A percentile compares a stretch with the other conserved stretches of the same genome.
These are phyloP conservation scores for Botia almorhae DNA, from an alignment of 2,797 vertebrate species.

Conservation along the genomic window DNA sequence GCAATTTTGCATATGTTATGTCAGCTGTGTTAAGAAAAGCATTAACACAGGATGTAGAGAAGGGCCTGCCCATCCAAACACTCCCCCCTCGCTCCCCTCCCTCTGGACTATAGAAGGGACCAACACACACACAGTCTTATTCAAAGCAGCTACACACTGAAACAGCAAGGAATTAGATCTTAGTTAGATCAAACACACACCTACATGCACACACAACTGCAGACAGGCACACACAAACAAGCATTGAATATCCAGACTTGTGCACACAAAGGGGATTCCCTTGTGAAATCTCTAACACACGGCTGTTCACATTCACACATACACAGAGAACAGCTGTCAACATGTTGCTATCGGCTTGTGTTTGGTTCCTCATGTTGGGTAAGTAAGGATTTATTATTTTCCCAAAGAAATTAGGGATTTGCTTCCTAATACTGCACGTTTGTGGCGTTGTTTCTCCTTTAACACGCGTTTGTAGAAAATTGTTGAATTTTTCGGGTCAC, in stretches of 20 bases:
- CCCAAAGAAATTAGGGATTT: neutral
- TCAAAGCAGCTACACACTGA: constrained; percentile 23
- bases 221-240: constrained; percentile 27
- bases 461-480: neutral
- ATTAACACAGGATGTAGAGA: neutral
- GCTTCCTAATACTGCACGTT: neutral
- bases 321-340: constrained; percentile 55
- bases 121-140: constrained; percentile 4
- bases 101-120: neutral
- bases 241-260: constrained; percentile 4
- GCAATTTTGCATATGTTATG: neutral
- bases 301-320: constrained; percentile 16
- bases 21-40: neutral
- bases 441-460: neutral
- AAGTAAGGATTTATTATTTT: constrained; percentile 63
- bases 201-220: neutral
- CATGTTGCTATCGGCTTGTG: constrained; percentile 68
- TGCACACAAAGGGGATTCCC: constrained; percentile 17
- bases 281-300: constrained; percentile 43
- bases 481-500: neutral
- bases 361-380: constrained; percentile 71
- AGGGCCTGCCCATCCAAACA: neutral
- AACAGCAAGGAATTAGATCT: neutral
- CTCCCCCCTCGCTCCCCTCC: neutral
- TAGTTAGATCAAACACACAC: neutral